Base-by-base conservation (phyloP, 2,797 vertebrate species). In the Falco novaeseelandiae region DNA sequence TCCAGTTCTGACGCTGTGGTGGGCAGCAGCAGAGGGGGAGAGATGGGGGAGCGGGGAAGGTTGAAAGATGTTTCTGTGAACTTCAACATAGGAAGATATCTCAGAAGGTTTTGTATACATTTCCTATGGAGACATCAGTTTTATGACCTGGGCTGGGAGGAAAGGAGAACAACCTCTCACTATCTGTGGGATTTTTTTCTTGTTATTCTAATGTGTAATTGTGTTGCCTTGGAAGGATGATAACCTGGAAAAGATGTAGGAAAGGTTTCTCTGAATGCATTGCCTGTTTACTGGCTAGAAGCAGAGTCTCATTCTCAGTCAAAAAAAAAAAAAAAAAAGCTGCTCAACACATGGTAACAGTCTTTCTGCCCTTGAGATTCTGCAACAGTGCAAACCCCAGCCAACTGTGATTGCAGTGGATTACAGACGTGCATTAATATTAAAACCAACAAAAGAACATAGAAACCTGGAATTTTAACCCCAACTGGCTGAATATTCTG, bases 1-100 rank as follows among this genome's bases (percentile, higher is more conserved):
- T 54, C 17, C 0, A 0, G 12, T 57, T 58, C 81, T 2, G 4
- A 61, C 57, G 20, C 10, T 32, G 22, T 49, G 30, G 9, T 51
- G n/a, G 81, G 44, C 12, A 9, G 65, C 17, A 44, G 29, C n/a
- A 74, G 16, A 21, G 23, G 12, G 57, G 40, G 85, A 20, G 34
- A 80, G 10, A 34, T 6, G 62, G 25, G 21, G 69, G 14, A 6
- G 1, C 2, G 8, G 1, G 2, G 63, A 74, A 66, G 15, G 8
- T 48, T 89, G 29, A 18, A 54, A 80, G 29, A 69, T 30, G 7
- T 71, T 61, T 62, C 57, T 58, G 17, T 25, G 36, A 22, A 19
- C 17, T 74, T 83, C 44, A 58, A 42, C 89, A 73, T 2, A 70
- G 32, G 77, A 84, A 85, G 34, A 34, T 30, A 57, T 9, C 15